Evolutionary conservation across 1,140 invertebrate genomes (phyloP).

Genomic region (Psix sp.): DNA sequence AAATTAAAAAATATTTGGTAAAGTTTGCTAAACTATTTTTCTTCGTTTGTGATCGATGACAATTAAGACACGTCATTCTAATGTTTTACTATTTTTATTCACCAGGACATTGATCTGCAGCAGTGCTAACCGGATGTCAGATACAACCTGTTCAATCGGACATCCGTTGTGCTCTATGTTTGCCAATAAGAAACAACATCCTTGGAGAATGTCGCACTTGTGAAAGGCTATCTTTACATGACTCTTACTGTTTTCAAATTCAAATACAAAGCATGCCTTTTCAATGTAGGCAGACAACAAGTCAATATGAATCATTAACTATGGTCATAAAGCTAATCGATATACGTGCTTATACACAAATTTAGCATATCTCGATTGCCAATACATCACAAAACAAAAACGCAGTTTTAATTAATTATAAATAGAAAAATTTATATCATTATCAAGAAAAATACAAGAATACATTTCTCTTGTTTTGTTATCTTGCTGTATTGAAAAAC

Average conservation of each 20-base stretch:
- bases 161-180: slow-evolving; percentile 43
- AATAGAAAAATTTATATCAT: too few relatives aligned
- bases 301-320: slow-evolving; percentile 45
- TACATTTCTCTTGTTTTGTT: too few relatives aligned
- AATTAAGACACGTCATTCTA: too few relatives aligned
- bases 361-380: slow-evolving; percentile 21
- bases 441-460: too few relatives aligned
- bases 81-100: slow-evolving; percentile 24
- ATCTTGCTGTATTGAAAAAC: too few relatives aligned
- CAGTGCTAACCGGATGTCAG: slow-evolving; percentile 42
- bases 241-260: background rate
- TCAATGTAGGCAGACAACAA: slow-evolving; percentile 6
- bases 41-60: too few relatives aligned
- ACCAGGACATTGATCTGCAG: slow-evolving; percentile 32
- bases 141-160: slow-evolving; percentile 50
- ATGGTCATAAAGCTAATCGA: slow-evolving; percentile 23
- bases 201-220: slow-evolving; percentile 26
- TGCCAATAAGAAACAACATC: slow-evolving; percentile 49
- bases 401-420: background rate
- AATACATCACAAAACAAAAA: slow-evolving; percentile 9
- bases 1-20: background rate
- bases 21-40: too few relatives aligned
- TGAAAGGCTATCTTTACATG: slow-evolving; percentile 25
- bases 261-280: background rate
- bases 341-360: slow-evolving; percentile 8